Evolutionary conservation across 2,797 vertebrate genomes (phyloP), one percentile per base, ranked within the genome.

Genomic region (Squalus acanthias): DNA sequence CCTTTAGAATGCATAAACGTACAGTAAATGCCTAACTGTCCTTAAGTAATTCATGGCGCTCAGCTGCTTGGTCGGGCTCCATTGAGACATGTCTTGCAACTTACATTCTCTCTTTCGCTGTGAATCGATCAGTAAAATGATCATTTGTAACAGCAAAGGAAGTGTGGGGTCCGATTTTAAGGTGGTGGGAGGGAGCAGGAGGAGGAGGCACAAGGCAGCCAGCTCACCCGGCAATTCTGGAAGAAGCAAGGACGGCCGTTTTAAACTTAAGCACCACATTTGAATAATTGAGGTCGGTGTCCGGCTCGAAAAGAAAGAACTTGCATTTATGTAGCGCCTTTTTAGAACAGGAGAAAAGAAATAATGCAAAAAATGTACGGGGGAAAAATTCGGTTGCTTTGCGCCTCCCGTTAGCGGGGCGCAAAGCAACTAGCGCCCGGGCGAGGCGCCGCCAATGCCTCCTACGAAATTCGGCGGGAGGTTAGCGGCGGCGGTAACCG

Each of bases 1-100:
- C 91, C 63, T 39, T 93, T 93, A 93, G 91, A 93, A 63, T 93
- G 33, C 60, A 65, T 93, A 93, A 93, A 67, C 13, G 60, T 65
- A 93, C n/a, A 93, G 33, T 67, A 39, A 93, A 67, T 93, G 91
- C 60, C 60, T 67, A 65, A 93, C 60, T 65, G 60, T 65, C n/a
- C 91, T 93, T 67, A 29, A n/a, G 60, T 67, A 65, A 93, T 93
- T 93, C 91, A 17, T 67, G 63, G 63, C 53, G 63, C 53, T 29
- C 53, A 57, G 33, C 74, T 85, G 33, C 33, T 85, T 85, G 79
- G 79, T 46, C 3, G 15, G 79, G 33, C 17, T 39, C 60, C 63
- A 93, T 67, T 8, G 60, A 67, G 91, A 92, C 89, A 67, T 1
- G 63, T 5, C n/a, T 91, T 33, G 29, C 15, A 39, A 65, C 91